A percentile compares a stretch with the other conserved stretches of the same genome.
Conservation (phyloP, 2,888 invertebrate genomes). For the Chymomyza amoena region DNA sequence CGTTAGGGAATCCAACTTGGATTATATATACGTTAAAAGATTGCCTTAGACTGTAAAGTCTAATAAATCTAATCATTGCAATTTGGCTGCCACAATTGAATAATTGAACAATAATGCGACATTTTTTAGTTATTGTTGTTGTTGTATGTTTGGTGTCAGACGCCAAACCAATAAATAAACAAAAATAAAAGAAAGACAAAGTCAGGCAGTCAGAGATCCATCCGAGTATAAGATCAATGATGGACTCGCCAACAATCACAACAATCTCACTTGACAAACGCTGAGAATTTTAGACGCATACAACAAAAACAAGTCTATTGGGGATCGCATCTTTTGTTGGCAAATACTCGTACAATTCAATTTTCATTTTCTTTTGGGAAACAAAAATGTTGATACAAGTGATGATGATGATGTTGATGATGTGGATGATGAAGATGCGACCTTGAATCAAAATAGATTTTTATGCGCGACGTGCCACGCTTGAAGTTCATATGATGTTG, state of each 20-base stretch:
- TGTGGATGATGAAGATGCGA: constrained; percentile 52
- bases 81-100: constrained; percentile 52
- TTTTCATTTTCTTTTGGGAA: constrained; percentile 11
- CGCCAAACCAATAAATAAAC: constrained; percentile 4
- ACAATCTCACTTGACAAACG: not conserved
- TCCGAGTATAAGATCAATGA: not conserved
- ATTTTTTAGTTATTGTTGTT: not conserved
- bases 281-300: not conserved
- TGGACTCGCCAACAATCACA: not conserved
- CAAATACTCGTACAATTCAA: not conserved
- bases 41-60: not conserved
- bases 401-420: constrained; percentile 40
- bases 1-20: not conserved
- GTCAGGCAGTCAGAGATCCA: not conserved
- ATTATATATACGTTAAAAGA: not conserved
- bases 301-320: not conserved
- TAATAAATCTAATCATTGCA: constrained; percentile 29
- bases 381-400: constrained; percentile 6
- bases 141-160: not conserved
- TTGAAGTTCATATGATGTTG: constrained; percentile 31
- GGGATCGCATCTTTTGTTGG: constrained; percentile 1
- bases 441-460: constrained; percentile 69
- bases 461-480: constrained; percentile 46
- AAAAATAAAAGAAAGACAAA: not conserved
- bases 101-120: constrained; percentile 62